These are phyloP conservation scores for Varanus salvator DNA, from an alignment of 2,113 vertebrate genomes.

Conservation along the genomic window DNA sequence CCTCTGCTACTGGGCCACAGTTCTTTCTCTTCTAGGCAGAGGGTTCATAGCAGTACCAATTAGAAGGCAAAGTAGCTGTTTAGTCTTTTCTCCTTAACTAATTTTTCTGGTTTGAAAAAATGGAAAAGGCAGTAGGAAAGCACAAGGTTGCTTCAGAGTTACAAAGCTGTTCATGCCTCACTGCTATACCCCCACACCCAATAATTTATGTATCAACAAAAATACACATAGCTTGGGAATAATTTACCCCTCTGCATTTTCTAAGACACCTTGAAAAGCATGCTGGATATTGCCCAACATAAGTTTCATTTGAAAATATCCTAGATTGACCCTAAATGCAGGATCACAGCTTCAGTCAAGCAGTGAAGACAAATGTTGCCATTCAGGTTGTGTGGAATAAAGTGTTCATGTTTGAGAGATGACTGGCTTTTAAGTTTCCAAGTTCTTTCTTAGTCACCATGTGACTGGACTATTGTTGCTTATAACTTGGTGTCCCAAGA, in stretches of 20 bases:
- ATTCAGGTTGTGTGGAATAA: background rate
- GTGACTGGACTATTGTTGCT: conserved; percentile 10
- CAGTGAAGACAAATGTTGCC: background rate
- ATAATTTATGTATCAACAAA: background rate
- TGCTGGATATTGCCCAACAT: no score
- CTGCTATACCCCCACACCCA: background rate
- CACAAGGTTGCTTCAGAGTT: no score
- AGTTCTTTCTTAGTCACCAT: background rate
- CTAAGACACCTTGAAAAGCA: no score
- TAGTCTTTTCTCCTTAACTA: no score
- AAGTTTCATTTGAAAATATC: background rate
- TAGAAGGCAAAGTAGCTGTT: no score
- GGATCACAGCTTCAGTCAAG: background rate
- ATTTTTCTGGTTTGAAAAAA: no score
- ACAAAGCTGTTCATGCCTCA: background rate
- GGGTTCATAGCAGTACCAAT: no score
- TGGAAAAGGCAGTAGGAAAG: no score
- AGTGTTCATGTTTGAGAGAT: background rate
- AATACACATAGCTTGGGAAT: background rate
- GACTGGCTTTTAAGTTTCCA: conserved; percentile 17
- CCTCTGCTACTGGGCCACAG: no score
- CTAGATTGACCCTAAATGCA: background rate
- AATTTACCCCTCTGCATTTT: background rate
- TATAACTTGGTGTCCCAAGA: background rate
- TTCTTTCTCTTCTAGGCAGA: no score